These are phyloP conservation scores for Heteronetta atricapilla DNA, from an alignment of 2,113 vertebrate species.

Conservation along the genomic window DNA sequence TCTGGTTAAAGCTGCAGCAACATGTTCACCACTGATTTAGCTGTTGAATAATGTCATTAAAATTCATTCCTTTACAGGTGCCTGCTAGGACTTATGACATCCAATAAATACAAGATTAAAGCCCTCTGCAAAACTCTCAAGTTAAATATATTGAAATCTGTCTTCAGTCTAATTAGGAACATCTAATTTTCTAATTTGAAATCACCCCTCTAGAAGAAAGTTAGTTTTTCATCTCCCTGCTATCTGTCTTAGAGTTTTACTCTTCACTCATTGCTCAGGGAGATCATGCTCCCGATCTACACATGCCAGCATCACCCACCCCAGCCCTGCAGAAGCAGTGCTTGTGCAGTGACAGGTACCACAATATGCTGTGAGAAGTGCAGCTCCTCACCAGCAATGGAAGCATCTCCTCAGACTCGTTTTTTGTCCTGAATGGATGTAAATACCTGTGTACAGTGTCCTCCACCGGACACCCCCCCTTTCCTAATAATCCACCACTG, in stretches of 20 bases:
- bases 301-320: not conserved
- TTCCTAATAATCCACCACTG: not conserved
- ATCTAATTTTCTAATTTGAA: not conserved
- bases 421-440: not conserved
- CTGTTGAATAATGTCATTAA: not conserved
- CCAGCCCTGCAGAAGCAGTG: too few relatives aligned
- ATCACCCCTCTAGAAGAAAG: fast-evolving
- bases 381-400: not conserved
- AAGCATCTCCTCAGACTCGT: not conserved
- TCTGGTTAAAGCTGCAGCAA: not conserved
- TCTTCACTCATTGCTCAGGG: not conserved
- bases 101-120: too few relatives aligned
- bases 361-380: fast-evolving
- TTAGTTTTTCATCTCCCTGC: fast-evolving
- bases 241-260: not conserved
- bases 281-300: not conserved
- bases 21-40: not conserved
- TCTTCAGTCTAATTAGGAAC: not conserved
- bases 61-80: not conserved
- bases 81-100: not conserved
- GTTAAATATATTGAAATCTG: not conserved
- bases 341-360: fast-evolving
- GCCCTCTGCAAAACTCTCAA: not conserved
- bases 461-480: not conserved
- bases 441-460: not conserved